Conservation (phyloP, 2,888 invertebrate genomes). For the Ephialtes manifestator region DNA sequence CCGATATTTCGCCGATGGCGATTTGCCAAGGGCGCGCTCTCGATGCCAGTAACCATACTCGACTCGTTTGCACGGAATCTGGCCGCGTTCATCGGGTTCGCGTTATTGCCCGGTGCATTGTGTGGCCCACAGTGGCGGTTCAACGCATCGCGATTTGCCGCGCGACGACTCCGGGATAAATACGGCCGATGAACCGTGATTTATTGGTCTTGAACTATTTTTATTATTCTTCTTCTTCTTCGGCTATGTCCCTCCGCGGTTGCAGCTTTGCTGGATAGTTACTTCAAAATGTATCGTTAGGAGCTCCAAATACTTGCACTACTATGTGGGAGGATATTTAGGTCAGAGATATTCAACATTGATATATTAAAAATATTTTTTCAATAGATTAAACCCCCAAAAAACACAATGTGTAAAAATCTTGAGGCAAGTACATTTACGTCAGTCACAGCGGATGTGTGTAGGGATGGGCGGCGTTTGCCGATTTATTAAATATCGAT, state of each 20-base stretch:
- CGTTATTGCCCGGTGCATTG: constrained; percentile 23
- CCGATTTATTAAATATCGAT: too few species aligned
- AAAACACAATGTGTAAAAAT: too few species aligned
- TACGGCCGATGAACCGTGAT: constrained; percentile 70
- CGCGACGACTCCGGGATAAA: constrained; percentile 60
- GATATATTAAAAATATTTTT: too few species aligned
- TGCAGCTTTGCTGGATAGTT: neutral
- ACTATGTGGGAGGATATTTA: too few species aligned
- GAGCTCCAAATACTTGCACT: neutral
- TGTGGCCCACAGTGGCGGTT: neutral
- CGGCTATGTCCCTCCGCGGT: neutral
- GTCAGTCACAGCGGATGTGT: too few species aligned
- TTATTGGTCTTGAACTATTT: constrained; percentile 72
- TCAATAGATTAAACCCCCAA: too few species aligned
- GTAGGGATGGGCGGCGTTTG: too few species aligned
- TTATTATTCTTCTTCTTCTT: constrained; percentile 29
- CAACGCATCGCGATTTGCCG: neutral
- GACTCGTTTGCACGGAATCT: constrained; percentile 16
- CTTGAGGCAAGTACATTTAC: too few species aligned
- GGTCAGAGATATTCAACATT: too few species aligned
- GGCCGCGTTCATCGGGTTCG: neutral
- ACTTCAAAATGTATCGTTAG: neutral
- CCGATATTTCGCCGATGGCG: constrained; percentile 76
- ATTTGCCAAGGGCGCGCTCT: constrained; percentile 73
- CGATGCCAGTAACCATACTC: constrained; percentile 9